These are phyloP conservation scores for Brotula barbata DNA, from an alignment of 2,797 vertebrate genomes.

Conservation along the genomic window DNA sequence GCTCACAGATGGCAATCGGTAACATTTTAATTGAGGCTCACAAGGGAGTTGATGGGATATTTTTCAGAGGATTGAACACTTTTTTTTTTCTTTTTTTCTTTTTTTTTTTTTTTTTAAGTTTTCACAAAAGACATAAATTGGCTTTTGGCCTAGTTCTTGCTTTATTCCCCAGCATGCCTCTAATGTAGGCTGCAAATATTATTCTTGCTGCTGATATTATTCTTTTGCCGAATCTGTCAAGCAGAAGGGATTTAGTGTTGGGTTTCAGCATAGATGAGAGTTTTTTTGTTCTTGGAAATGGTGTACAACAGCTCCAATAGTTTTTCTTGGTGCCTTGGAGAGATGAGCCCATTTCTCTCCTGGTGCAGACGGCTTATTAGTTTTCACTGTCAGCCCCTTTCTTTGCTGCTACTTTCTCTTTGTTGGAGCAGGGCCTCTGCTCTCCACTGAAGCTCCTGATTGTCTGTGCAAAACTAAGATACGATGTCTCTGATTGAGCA, in stretches of 20 bases:
- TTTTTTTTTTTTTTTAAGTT: conserved; percentile 25
- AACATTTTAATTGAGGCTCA: conserved; percentile 54
- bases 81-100: conserved; percentile 11
- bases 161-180: conserved; percentile 37
- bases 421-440: conserved; percentile 45
- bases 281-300: conserved; percentile 57
- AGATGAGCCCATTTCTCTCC: conserved; percentile 66
- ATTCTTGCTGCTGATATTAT: conserved; percentile 63
- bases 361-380: conserved; percentile 60
- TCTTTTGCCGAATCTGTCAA: conserved; percentile 61
- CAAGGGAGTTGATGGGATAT: conserved; percentile 32
- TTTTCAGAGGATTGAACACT: conserved; percentile 37
- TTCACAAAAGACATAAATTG: conserved; percentile 58
- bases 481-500: conserved; percentile 67
- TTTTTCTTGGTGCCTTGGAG: conserved; percentile 60
- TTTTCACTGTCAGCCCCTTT: conserved; percentile 55
- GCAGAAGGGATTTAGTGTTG: conserved; percentile 61
- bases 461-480: conserved; percentile 56
- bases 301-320: conserved; percentile 56
- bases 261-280: conserved; percentile 55
- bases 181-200: conserved; percentile 60
- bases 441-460: conserved; percentile 56
- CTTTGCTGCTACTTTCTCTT: conserved; percentile 47
- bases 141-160: conserved; percentile 54
- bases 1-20: conserved; percentile 48